Evolutionary conservation across 2,888 invertebrate species (phyloP), one percentile per base, ranked within the genome.

Genomic region (Parascotia fuliginaria): DNA sequence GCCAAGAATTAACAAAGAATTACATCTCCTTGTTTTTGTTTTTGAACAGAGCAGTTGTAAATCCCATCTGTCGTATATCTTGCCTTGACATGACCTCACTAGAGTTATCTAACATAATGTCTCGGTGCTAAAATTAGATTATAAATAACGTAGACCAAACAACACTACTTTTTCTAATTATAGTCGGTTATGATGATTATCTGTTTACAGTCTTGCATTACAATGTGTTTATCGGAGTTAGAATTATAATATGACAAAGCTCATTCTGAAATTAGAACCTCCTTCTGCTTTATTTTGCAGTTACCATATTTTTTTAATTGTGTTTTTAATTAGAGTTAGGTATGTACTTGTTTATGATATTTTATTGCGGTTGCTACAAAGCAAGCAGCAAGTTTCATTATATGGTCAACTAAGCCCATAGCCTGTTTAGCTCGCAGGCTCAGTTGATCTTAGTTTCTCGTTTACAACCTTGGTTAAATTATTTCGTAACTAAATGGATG

Each of bases 141-240:
- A 61, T 50, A 61, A 66, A 15, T 63, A 60, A 61, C 60, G 61
- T 38, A 59, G 64, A 63, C 60, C 60, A 63, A 73, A 68, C 61
- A 69, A 42, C 43, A 57, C 53, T 63, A 65, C 34, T 62, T 63
- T 63, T 52, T 74, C 76, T 78, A 77, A 70, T 73, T 73, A 72
- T 76, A 78, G 22, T 49, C 47, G 58, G 57, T 65, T 68, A 65
- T 71, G 66, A 58, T 61, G 46, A 65, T 75, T 50, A 60, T 60
- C 47, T 52, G 61, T 72, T 74, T 65, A 73, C 58, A 62, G 69
- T 56, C 52, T 47, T 43, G 47, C 42, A 55, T 60, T 65, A 70
- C 65, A 64, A 55, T 68, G 16, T 67, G 63, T n/a, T n/a, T n/a
- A n/a, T n/a, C n/a, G n/a, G 37, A 39, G 31, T 31, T 58, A 61